Conservation (phyloP, 2,888 invertebrate species). For the Eupithecia pulchellata region DNA sequence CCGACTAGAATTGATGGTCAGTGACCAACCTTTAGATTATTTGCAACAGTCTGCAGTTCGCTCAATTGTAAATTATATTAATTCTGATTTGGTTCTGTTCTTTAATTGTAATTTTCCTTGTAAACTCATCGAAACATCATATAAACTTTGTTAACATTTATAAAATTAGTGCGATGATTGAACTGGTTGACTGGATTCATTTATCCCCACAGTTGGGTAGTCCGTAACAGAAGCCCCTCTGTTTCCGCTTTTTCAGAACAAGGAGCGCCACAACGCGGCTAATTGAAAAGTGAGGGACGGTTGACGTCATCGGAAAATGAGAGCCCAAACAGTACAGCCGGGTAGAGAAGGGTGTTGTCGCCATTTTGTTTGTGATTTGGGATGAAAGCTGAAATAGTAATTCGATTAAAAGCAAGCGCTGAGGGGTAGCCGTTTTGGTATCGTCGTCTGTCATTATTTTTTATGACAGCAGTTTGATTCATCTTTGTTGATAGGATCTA, state of each 20-base stretch:
- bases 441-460: not conserved
- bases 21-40: too few relatives aligned
- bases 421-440: constrained; percentile 1
- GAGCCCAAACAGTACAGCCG: constrained; percentile 18
- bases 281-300: constrained; percentile 41
- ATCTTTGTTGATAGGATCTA: not conserved
- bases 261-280: constrained; percentile 41
- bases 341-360: not conserved
- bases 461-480: not conserved
- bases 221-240: constrained; percentile 5
- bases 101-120: too few relatives aligned
- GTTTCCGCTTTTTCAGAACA: constrained; percentile 38
- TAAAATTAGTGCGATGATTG: not conserved
- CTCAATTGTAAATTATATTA: too few relatives aligned
- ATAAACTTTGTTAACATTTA: too few relatives aligned
- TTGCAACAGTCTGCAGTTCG: too few relatives aligned
- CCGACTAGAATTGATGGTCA: too few relatives aligned
- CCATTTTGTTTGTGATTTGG: not conserved
- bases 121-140: too few relatives aligned
- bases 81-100: too few relatives aligned
- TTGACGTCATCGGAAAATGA: constrained; percentile 36
- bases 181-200: not conserved
- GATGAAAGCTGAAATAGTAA: constrained; percentile 4
- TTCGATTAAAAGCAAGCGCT: constrained; percentile 1
- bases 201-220: not conserved